Evolutionary conservation across 2,888 invertebrate species (phyloP).

Genomic region (Melanotus villosus): DNA sequence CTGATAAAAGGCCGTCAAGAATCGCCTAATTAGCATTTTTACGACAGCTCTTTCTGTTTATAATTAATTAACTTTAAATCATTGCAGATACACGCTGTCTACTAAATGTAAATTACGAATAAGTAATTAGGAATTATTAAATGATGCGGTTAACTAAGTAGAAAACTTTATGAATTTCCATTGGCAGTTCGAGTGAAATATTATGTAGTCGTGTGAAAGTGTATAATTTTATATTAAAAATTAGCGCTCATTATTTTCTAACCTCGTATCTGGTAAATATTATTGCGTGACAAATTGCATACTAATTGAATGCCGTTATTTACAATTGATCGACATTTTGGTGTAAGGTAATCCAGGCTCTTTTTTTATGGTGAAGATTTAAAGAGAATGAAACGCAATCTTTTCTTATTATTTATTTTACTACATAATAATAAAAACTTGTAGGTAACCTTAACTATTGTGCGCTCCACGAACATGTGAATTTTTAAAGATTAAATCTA

Average conservation of each 20-base stretch:
- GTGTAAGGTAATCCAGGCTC: too few relatives aligned
- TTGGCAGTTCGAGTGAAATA: not conserved
- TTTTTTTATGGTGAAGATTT: too few relatives aligned
- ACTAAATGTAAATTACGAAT: not conserved
- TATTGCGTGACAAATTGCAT: too few relatives aligned
- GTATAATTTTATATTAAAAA: not conserved
- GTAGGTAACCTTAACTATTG: too few relatives aligned
- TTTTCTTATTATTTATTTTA: too few relatives aligned
- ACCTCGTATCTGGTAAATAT: not conserved
- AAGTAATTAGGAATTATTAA: slow-evolving; percentile 10
- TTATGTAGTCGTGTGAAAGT: not conserved
- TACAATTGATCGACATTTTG: too few relatives aligned
- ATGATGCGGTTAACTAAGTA: not conserved
- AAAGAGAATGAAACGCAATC: not conserved
- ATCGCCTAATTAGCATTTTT: not conserved
- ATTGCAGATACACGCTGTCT: not conserved
- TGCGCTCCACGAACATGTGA: too few relatives aligned
- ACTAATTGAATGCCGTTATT: not conserved
- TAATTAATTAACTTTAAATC: not conserved
- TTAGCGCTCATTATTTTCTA: not conserved
- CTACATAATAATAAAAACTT: too few relatives aligned
- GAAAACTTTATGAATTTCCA: not conserved
- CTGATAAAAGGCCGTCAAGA: too few relatives aligned
- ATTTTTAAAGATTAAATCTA: too few relatives aligned
- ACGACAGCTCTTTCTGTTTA: too few relatives aligned